These are phyloP conservation scores for Drosophila pseudoobscura DNA, from an alignment of 1,140 invertebrate species.

Conservation along the genomic window DNA sequence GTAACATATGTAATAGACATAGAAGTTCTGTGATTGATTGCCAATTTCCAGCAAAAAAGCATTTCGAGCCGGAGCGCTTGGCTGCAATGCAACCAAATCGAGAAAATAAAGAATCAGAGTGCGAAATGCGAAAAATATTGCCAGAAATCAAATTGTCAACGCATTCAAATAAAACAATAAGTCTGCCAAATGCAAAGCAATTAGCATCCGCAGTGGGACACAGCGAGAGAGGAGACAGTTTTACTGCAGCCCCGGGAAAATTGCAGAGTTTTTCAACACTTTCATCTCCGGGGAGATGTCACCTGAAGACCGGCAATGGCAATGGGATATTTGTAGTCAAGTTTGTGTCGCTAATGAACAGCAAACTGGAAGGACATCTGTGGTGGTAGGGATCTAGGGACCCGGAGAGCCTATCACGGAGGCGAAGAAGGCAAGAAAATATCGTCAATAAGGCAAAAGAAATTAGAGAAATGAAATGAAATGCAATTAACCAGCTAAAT, in stretches of 20 bases:
- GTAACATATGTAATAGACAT: slow-evolving; percentile 45
- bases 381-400: no score
- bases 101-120: slow-evolving; percentile 2
- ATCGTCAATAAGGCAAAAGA: slow-evolving; percentile 43
- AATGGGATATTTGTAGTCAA: slow-evolving; percentile 22
- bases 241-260: not conserved
- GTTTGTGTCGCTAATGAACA: slow-evolving; percentile 70
- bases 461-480: slow-evolving; percentile 63
- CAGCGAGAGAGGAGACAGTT: not conserved
- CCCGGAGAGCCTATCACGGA: no score
- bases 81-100: not conserved
- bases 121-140: slow-evolving; percentile 66
- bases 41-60: slow-evolving; percentile 15
- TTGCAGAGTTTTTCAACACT: slow-evolving; percentile 20
- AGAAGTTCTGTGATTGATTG: slow-evolving; percentile 59
- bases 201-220: slow-evolving; percentile 14
- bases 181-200: slow-evolving; percentile 30
- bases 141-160: slow-evolving; percentile 70
- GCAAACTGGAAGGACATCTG: slow-evolving; percentile 51
- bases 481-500: slow-evolving; percentile 75
- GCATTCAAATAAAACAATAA: slow-evolving; percentile 24
- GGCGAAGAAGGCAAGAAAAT: slow-evolving; percentile 28
- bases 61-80: no score
- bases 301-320: slow-evolving; percentile 10
- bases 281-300: slow-evolving; percentile 20